Percentiles rank a stretch among this genome's conserved stretches.
Conservation (phyloP, 2,888 invertebrate genomes). For the Clanis bilineata region DNA sequence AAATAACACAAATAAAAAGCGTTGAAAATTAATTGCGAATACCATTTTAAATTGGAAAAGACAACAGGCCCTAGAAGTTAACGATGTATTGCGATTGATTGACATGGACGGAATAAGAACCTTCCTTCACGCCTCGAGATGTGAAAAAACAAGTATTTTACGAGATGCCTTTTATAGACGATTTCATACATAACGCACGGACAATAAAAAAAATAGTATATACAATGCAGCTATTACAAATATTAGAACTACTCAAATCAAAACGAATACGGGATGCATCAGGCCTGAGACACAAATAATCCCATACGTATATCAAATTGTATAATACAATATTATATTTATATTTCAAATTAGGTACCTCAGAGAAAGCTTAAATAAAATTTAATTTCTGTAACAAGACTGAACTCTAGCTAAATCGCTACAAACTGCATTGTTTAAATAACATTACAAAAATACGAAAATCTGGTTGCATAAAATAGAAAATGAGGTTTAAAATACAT, state of each 20-base stretch:
- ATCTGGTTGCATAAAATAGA: not conserved
- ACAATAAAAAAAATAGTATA: not conserved
- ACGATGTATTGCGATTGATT: slow-evolving; percentile 45
- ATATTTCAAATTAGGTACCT: too few relatives aligned
- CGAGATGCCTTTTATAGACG: slow-evolving; percentile 33
- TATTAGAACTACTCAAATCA: not conserved
- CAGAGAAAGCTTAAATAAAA: too few relatives aligned
- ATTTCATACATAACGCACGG: not conserved
- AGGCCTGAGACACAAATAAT: too few relatives aligned
- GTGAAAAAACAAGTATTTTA: slow-evolving; percentile 39
- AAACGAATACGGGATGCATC: too few relatives aligned
- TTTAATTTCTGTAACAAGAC: too few relatives aligned
- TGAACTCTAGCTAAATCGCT: not conserved
- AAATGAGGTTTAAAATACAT: not conserved
- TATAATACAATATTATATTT: too few relatives aligned
- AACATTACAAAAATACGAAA: not conserved
- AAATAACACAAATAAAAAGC: slow-evolving; percentile 9
- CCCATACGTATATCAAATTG: too few relatives aligned
- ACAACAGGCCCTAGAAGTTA: slow-evolving; percentile 43
- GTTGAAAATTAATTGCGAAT: slow-evolving; percentile 18
- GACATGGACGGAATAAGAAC: slow-evolving; percentile 50
- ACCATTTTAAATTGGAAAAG: slow-evolving; percentile 30
- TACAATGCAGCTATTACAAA: not conserved
- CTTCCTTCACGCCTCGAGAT: slow-evolving; percentile 45
- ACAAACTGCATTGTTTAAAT: not conserved